A percentile compares a stretch with the other conserved stretches of the same genome.
Conservation (phyloP, 2,888 invertebrate genomes). For the Dolichopus griseipennis region DNA sequence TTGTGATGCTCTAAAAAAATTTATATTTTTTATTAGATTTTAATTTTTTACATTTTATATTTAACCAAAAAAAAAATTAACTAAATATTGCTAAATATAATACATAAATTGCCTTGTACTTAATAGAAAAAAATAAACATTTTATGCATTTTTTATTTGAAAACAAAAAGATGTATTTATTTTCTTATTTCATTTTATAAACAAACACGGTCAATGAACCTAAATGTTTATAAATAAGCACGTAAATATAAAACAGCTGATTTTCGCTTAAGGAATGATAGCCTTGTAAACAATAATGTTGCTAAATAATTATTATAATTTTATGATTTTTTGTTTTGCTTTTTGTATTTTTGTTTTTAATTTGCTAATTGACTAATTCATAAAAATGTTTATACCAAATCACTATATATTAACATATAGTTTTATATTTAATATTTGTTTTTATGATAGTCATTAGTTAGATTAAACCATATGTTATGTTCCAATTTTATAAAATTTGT, state of each 20-base stretch:
- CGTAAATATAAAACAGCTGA: not conserved
- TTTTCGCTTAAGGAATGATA: not conserved
- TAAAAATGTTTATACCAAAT: no score
- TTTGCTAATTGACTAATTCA: no score
- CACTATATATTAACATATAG: no score
- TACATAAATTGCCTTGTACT: no score
- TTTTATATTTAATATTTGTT: no score
- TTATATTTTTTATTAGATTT: no score
- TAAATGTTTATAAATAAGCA: not conserved
- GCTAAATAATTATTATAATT: not conserved
- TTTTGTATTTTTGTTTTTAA: no score
- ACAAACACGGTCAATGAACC: not conserved
- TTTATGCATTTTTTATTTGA: no score
- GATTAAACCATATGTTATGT: not conserved
- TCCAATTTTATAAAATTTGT: not conserved
- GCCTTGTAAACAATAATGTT: not conserved
- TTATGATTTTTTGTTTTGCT: no score
- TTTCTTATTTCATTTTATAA: not conserved
- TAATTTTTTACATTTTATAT: not conserved
- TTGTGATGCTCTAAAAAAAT: constrained; percentile 65
- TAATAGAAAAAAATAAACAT: no score
- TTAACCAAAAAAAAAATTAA: not conserved
- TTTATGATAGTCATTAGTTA: no score
- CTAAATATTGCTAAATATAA: not conserved
- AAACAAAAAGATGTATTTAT: no score